A percentile compares a stretch with the other conserved stretches of the same genome.
phyloP scores from a whole-genome alignment of 92 coral and sea anemone species.

The Ricordea florida region DNA sequence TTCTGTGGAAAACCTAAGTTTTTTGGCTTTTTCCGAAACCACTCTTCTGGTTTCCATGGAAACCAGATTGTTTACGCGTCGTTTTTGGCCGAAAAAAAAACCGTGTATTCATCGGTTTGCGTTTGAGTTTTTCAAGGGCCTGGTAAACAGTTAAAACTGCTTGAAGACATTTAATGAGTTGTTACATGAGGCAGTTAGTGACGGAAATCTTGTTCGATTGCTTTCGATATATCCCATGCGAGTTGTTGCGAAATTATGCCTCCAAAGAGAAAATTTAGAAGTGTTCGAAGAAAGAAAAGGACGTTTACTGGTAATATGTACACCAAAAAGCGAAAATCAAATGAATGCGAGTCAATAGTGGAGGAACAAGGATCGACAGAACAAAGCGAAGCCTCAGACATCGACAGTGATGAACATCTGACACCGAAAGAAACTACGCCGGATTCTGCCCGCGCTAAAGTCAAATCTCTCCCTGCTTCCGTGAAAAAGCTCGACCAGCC shows the following conservation, averaged over 20 bases:
- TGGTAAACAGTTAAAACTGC: constrained; percentile 20
- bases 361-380: constrained; percentile 16
- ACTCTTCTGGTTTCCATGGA: constrained; percentile 13
- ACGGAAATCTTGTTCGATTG: neutral
- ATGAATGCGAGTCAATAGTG: neutral
- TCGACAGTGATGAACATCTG: neutral
- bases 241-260: constrained; percentile 22
- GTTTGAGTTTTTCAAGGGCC: neutral
- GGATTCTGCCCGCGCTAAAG: neutral
- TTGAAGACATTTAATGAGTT: neutral
- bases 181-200: constrained; percentile 9
- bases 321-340: neutral
- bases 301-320: constrained; percentile 35
- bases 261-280: constrained; percentile 25
- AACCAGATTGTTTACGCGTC: constrained; percentile 16
- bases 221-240: neutral
- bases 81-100: neutral
- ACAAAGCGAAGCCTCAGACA: constrained; percentile 3
- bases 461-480: constrained; percentile 25
- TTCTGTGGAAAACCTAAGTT: neutral
- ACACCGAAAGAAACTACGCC: neutral
- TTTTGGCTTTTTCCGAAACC: constrained; percentile 20
- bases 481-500: constrained; percentile 19
- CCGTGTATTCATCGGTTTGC: neutral
- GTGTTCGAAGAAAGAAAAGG: constrained; percentile 27